These are phyloP conservation scores for Coracopsis vasa DNA, from an alignment of 2,113 vertebrate genomes.

Conservation along the genomic window DNA sequence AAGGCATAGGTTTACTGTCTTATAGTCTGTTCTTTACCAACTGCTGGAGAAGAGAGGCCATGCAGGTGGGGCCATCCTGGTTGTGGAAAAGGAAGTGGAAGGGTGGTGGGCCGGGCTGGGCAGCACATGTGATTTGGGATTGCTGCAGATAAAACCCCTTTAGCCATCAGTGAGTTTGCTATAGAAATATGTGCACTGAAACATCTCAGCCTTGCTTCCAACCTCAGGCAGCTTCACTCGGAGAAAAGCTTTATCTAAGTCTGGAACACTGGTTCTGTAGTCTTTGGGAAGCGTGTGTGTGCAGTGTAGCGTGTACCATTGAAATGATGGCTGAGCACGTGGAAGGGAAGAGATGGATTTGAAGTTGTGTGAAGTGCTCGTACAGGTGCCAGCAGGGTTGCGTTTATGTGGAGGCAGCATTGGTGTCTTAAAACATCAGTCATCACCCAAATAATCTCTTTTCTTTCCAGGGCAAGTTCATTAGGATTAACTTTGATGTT, in stretches of 20 bases:
- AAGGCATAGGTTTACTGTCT: background rate
- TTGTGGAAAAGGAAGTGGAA: background rate
- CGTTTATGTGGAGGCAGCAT: background rate
- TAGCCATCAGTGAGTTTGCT: background rate
- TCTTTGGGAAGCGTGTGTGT: background rate
- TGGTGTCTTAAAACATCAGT: background rate
- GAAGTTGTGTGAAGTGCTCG: background rate
- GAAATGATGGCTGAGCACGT: background rate
- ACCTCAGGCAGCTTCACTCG: background rate
- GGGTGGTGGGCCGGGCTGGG: background rate
- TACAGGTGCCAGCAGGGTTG: background rate
- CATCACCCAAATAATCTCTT: background rate
- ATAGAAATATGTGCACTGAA: background rate
- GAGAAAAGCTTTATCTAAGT: background rate
- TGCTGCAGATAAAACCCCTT: background rate
- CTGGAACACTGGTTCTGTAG: no score
- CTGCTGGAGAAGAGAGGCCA: background rate
- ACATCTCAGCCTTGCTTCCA: background rate
- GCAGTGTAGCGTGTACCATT: rapidly evolving
- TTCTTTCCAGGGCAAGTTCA: conserved; percentile 91
- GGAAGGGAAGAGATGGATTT: background rate
- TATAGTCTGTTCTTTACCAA: background rate
- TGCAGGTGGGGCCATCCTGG: no score
- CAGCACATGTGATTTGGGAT: background rate
- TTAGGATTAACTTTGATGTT: conserved; percentile 98